Base-by-base conservation (phyloP, 2,888 invertebrate species). In the Ephialtes manifestator region DNA sequence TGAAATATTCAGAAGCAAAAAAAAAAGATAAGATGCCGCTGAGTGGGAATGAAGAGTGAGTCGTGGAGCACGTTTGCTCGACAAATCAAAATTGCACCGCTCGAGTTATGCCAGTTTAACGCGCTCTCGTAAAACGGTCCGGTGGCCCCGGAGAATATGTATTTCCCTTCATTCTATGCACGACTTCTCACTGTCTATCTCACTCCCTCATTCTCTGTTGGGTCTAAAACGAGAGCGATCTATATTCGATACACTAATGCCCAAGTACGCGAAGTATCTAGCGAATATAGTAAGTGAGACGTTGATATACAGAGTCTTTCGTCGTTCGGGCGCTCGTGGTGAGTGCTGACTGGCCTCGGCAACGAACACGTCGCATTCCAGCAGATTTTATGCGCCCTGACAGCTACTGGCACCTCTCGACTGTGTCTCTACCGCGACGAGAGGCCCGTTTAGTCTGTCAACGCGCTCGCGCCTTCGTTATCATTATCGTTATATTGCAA, bases 401-500 rank as follows among this genome's bases (percentile, higher is more conserved):
- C 65, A 39, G 71, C 51, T 43, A 76, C 75, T 46, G 60, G 53
- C 60, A 82, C 71, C 65, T 53, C 76, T 35, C 76, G 55, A 35
- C 60, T 60, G 63, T n/a, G 28, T 80, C 63, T 63, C 80, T 28
- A 51, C 65, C 63, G 55, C 53, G 55, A 46, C 81, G 72, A 55
- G 65, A 72, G 65, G 31, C 60, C 72, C 43, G 28, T 43, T 55
- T 51, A 15, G 58, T 43, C 68, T 35, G 71, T 58, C 71, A 46
- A 53, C 63, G 58, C 39, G 63, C 67, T 28, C 58, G 71, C 39
- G 58, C 55, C 60, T 48, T 70, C 87, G 81, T 89, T 88, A 88
- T 88, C 89, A 88, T 89, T 89, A 85, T 84, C 87, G 87, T 87
- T 88, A 82, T 87, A 87, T 68, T 74, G 86, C 86, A 70, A 86